Percentiles rank a stretch among this genome's conserved stretches.
phyloP scores from a whole-genome alignment of 2,797 vertebrate species.

The Sylvia borin region DNA sequence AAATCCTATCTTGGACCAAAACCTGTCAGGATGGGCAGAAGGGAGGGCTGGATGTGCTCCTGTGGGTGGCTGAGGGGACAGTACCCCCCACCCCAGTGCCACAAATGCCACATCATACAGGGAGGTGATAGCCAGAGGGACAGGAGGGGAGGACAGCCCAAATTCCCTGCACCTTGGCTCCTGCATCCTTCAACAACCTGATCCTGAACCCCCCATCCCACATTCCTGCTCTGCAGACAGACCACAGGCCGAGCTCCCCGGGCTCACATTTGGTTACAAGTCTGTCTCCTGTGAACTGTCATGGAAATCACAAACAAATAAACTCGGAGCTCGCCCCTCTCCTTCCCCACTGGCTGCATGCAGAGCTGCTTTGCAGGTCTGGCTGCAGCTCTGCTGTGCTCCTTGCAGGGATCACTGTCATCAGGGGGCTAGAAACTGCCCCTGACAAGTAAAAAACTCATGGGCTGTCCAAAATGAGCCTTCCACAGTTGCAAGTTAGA shows the following conservation, averaged over 20 bases:
- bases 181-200: neutral
- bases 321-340: neutral
- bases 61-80: neutral
- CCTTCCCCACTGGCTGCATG: neutral
- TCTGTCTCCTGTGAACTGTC: neutral
- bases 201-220: neutral
- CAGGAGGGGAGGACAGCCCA: neutral
- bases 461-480: neutral
- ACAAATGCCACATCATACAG: neutral
- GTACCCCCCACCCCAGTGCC: neutral
- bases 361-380: neutral
- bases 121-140: neutral
- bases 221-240: neutral
- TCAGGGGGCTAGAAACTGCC: neutral
- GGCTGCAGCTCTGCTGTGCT: neutral
- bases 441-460: neutral
- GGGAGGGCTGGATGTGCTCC: neutral
- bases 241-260: neutral
- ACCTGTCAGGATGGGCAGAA: neutral
- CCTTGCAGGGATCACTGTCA: neutral
- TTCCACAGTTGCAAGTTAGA: neutral
- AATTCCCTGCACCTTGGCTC: neutral
- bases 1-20: neutral
- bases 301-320: constrained; percentile 19
- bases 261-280: neutral